Evolutionary conservation across 2,888 invertebrate species (phyloP).

Genomic region (Folsomia candida): DNA sequence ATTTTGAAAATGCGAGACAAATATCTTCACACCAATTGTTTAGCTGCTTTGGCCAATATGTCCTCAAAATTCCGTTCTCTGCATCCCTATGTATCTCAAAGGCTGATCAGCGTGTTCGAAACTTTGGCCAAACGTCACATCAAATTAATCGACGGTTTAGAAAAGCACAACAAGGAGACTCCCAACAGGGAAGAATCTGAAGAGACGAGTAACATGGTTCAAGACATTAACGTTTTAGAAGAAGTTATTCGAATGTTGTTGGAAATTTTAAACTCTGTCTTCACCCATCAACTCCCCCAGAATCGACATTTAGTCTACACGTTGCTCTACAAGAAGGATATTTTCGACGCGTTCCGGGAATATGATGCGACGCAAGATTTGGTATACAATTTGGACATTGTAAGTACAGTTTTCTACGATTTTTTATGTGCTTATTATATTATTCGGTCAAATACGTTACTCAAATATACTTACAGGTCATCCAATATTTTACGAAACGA

Average conservation of each 20-base stretch:
- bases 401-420: slow-evolving; percentile 55
- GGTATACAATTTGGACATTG: slow-evolving; percentile 91
- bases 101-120: slow-evolving; percentile 86
- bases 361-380: slow-evolving; percentile 90
- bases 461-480: slow-evolving; percentile 60
- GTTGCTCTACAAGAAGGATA: slow-evolving; percentile 83
- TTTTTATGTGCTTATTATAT: background rate
- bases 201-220: slow-evolving; percentile 57
- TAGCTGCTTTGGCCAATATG: slow-evolving; percentile 98
- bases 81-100: slow-evolving; percentile 93
- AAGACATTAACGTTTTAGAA: slow-evolving; percentile 87
- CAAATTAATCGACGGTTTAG: slow-evolving; percentile 39
- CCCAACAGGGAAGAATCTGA: slow-evolving; percentile 31
- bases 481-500: slow-evolving; percentile 67
- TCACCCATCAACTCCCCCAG: slow-evolving; percentile 80
- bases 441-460: slow-evolving; percentile 7
- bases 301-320: slow-evolving; percentile 93
- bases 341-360: slow-evolving; percentile 81
- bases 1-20: slow-evolving; percentile 94
- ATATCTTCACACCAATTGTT: slow-evolving; percentile 96
- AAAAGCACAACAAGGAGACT: slow-evolving; percentile 15
- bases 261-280: slow-evolving; percentile 93
- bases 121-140: slow-evolving; percentile 81
- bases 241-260: slow-evolving; percentile 94
- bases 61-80: slow-evolving; percentile 84